Evolutionary conservation across 2,113 vertebrate species (phyloP).

Genomic region (Onychorhynchus coronatus): DNA sequence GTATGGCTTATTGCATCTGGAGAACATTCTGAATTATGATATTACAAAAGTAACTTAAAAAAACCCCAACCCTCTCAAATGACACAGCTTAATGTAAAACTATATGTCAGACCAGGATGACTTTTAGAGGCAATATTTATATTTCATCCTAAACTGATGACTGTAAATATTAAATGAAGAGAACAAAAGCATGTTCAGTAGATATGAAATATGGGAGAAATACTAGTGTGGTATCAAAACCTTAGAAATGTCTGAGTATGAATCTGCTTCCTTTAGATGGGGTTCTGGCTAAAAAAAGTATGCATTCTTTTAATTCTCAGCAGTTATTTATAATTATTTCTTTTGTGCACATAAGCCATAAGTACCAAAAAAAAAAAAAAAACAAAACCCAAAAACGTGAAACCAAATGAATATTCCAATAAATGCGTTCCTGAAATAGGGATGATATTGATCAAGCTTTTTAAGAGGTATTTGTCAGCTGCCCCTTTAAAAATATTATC

Average conservation of each 20-base stretch:
- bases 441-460: neutral
- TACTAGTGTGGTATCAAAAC: neutral
- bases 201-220: neutral
- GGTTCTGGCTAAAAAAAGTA: neutral
- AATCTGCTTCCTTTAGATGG: neutral
- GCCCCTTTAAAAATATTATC: neutral
- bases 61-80: neutral
- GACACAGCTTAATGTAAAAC: neutral
- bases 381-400: neutral
- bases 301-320: neutral
- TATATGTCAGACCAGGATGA: neutral
- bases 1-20: neutral
- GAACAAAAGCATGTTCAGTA: neutral
- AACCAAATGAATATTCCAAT: neutral
- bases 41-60: neutral
- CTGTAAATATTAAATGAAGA: neutral
- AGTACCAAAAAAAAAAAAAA: neutral
- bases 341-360: neutral
- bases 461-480: neutral
- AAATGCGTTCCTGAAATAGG: neutral
- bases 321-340: neutral
- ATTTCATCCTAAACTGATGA: neutral
- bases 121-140: neutral
- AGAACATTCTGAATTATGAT: neutral
- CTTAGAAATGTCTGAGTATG: neutral